Evolutionary conservation across 1,140 invertebrate genomes (phyloP).

Genomic region (Globodera rostochiensis): DNA sequence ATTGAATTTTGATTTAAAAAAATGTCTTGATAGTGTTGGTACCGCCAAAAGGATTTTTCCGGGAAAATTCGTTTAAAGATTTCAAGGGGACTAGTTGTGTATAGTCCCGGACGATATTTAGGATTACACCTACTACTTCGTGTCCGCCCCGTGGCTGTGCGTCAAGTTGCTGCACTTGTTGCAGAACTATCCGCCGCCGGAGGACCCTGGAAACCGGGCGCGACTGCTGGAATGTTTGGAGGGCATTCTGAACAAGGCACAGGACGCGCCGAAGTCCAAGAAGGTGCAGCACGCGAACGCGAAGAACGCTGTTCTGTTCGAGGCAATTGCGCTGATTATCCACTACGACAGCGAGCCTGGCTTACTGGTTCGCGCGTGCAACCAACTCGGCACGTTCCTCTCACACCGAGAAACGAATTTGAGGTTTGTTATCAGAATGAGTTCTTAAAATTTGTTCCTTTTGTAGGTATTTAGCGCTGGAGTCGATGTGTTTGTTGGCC

Average conservation of each 20-base stretch:
- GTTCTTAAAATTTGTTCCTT: conserved; percentile 32
- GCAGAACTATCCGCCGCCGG: conserved; percentile 95
- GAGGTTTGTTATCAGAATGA: conserved; percentile 68
- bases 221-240: conserved; percentile 96
- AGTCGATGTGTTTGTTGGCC: conserved; percentile 98
- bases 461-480: conserved; percentile 83
- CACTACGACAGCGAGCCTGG: conserved; percentile 98
- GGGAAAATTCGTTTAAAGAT: too few relatives aligned
- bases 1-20: too few relatives aligned
- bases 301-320: conserved; percentile 98
- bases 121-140: conserved; percentile 99
- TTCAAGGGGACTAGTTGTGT: too few relatives aligned
- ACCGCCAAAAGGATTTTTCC: too few relatives aligned
- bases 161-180: conserved; percentile 93
- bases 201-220: conserved; percentile 73
- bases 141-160: conserved; percentile 98
- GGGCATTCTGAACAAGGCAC: conserved; percentile 99
- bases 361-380: conserved; percentile 93
- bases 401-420: conserved; percentile 98
- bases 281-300: conserved; percentile 99
- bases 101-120: conserved; percentile 63
- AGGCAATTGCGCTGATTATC: conserved; percentile 97
- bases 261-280: conserved; percentile 99
- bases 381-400: conserved; percentile 96
- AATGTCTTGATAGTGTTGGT: too few relatives aligned